These are phyloP conservation scores for Zoanthus sociatus DNA, from an alignment of 92 coral and sea anemone species.

Conservation along the genomic window DNA sequence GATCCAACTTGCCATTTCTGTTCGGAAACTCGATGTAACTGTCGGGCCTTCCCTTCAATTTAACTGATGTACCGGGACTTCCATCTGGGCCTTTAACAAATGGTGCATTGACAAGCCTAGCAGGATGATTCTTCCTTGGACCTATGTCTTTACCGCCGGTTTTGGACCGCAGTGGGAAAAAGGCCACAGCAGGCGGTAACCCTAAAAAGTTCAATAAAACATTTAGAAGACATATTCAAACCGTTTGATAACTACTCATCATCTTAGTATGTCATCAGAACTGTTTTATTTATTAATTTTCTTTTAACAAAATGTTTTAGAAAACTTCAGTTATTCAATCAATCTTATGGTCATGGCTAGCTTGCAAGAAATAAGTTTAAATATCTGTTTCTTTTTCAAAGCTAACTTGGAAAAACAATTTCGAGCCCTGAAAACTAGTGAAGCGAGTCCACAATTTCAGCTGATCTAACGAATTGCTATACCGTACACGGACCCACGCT, in stretches of 20 bases:
- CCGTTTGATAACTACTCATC: not conserved
- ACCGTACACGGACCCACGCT: too few relatives aligned
- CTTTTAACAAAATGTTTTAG: too few relatives aligned
- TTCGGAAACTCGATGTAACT: slow-evolving; percentile 83
- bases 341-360: too few relatives aligned
- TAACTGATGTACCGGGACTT: slow-evolving; percentile 66
- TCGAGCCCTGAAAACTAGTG: too few relatives aligned
- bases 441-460: too few relatives aligned
- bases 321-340: too few relatives aligned
- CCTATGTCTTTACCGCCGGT: slow-evolving; percentile 66
- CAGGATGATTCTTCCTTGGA: slow-evolving; percentile 72
- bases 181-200: slow-evolving; percentile 79
- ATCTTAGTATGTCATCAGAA: not conserved
- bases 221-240: not conserved
- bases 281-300: too few relatives aligned
- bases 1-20: slow-evolving; percentile 63
- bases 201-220: slow-evolving; percentile 30
- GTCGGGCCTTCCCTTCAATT: slow-evolving; percentile 72
- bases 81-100: slow-evolving; percentile 70
- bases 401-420: too few relatives aligned
- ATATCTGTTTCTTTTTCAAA: too few relatives aligned
- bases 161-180: slow-evolving; percentile 68
- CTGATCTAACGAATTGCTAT: too few relatives aligned
- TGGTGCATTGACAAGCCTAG: slow-evolving; percentile 55
- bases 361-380: too few relatives aligned